Evolutionary conservation across 2,797 vertebrate genomes (phyloP).

Genomic region (Xyrichtys novacula): DNA sequence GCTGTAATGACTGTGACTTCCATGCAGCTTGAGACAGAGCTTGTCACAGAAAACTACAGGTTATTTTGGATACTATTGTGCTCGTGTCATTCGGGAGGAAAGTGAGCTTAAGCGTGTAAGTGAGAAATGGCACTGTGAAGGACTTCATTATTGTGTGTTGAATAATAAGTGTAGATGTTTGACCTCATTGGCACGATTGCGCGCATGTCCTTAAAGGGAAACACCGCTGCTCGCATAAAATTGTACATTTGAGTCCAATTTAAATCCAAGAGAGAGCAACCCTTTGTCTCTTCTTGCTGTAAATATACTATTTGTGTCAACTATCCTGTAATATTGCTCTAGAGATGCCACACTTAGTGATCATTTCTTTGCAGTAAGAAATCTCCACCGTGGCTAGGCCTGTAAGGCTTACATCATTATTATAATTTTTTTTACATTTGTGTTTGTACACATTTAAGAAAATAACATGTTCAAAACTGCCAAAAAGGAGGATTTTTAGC

Average conservation of each 20-base stretch:
- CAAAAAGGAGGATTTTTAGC: too few species aligned
- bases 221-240: neutral
- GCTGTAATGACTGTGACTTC: constrained; percentile 63
- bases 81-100: constrained; percentile 15
- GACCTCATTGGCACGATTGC: constrained; percentile 10
- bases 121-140: constrained; percentile 4
- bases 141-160: constrained; percentile 22
- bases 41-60: constrained; percentile 40
- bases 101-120: constrained; percentile 19
- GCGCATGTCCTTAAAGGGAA: neutral
- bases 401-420: constrained; percentile 1
- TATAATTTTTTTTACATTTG: neutral
- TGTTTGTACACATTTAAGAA: too few species aligned
- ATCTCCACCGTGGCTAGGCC: neutral
- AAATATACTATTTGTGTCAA: neutral
- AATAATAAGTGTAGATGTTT: constrained; percentile 6
- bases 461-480: too few species aligned
- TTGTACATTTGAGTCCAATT: neutral
- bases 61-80: constrained; percentile 35
- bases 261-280: constrained; percentile 8
- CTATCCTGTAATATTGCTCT: neutral
- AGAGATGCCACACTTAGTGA: constrained; percentile 3
- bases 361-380: constrained; percentile 4
- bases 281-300: neutral
- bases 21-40: constrained; percentile 42